Percentiles rank a stretch among this genome's conserved stretches.
Conservation (phyloP, 2,888 invertebrate genomes). For the Cephalotes varians region DNA sequence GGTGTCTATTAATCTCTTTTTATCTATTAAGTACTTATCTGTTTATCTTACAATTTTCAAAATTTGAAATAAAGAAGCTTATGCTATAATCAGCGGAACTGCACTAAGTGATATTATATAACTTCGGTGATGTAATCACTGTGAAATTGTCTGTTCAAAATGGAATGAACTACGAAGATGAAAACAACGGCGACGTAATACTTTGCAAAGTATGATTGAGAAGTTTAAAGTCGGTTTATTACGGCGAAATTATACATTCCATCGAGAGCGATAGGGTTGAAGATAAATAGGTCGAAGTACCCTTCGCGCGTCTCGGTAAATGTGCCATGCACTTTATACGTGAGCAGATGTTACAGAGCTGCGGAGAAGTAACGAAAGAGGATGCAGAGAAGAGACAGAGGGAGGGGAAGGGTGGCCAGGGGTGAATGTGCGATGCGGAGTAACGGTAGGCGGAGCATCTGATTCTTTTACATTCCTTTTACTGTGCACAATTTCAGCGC, state of each 20-base stretch:
- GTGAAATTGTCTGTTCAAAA: neutral
- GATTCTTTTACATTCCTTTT: conserved; percentile 51
- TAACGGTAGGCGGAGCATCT: conserved; percentile 46
- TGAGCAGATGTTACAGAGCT: neutral
- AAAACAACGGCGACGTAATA: neutral
- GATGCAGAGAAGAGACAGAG: neutral
- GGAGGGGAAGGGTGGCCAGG: conserved; percentile 7
- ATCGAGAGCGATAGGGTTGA: conserved; percentile 7
- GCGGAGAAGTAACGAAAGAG: neutral
- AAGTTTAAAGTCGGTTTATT: conserved; percentile 22
- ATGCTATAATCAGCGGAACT: neutral
- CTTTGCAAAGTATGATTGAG: neutral
- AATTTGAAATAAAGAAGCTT: neutral
- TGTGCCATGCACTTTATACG: conserved; percentile 19
- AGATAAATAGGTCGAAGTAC: conserved; percentile 42
- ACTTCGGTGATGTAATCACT: neutral
- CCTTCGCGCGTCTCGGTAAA: conserved; percentile 9
- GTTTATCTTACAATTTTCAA: neutral
- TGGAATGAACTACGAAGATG: neutral
- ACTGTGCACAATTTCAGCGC: conserved; percentile 61
- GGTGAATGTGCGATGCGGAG: conserved; percentile 16
- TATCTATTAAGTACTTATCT: too few species aligned
- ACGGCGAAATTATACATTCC: conserved; percentile 36
- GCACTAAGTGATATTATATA: neutral
- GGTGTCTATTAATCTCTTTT: too few species aligned